Evolutionary conservation across 2,113 vertebrate species (phyloP).

Genomic region (Prinia subflava): DNA sequence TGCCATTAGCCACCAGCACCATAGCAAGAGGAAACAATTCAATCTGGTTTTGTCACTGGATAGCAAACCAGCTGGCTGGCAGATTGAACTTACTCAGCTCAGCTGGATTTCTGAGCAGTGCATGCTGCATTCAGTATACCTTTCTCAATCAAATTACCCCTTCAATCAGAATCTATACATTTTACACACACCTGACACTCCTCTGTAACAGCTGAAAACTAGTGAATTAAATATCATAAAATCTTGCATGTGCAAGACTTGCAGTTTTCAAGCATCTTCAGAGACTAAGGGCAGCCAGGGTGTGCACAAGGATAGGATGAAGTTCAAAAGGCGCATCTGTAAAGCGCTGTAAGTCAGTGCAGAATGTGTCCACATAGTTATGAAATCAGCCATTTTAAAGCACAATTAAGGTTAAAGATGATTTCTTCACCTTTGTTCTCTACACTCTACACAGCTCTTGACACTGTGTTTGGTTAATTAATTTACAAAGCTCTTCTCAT

Average conservation of each 20-base stretch:
- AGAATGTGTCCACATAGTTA: background rate
- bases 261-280: background rate
- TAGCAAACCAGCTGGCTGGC: background rate
- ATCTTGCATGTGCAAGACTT: background rate
- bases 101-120: fast-evolving
- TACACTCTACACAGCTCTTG: background rate
- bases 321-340: background rate
- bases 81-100: background rate
- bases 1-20: background rate
- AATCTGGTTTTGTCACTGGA: background rate
- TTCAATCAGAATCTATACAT: background rate
- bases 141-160: background rate
- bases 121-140: background rate
- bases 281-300: background rate
- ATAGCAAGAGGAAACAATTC: background rate
- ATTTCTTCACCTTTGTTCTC: background rate
- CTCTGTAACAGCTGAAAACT: background rate
- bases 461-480: background rate
- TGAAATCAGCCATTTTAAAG: background rate
- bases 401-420: background rate
- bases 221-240: background rate
- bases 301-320: background rate
- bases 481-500: background rate
- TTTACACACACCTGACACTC: background rate
- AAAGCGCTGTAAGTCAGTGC: background rate